Conservation (phyloP, 92 coral and sea anemone species). For the Phenganax stokvisi region DNA sequence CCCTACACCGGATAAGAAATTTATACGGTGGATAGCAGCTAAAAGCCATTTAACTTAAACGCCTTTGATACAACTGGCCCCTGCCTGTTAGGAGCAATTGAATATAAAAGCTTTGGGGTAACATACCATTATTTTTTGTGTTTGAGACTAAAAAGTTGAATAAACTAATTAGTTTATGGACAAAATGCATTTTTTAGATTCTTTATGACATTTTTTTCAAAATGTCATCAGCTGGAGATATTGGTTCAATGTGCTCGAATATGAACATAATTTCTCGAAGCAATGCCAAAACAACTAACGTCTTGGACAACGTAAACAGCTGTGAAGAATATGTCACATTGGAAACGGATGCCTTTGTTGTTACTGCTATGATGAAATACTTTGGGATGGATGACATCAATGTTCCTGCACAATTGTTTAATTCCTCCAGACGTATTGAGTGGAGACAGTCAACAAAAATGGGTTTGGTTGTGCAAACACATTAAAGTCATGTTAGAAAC, state of each 20-base stretch:
- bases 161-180: no score
- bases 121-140: no score
- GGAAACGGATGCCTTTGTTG: slow-evolving; percentile 55
- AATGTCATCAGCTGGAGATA: slow-evolving; percentile 13
- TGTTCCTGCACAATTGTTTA: slow-evolving; percentile 28
- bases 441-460: not conserved
- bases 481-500: slow-evolving; percentile 16
- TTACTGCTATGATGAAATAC: slow-evolving; percentile 49
- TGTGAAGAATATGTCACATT: slow-evolving; percentile 54
- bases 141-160: no score
- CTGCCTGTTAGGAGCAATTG: no score
- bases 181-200: no score
- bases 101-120: no score
- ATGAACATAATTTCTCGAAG: slow-evolving; percentile 51
- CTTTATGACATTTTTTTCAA: no score
- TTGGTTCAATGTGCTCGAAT: slow-evolving; percentile 56
- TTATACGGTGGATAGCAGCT: no score
- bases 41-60: no score
- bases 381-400: slow-evolving; percentile 47
- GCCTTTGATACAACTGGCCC: no score
- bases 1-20: no score
- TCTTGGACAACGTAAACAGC: slow-evolving; percentile 51
- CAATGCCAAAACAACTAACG: slow-evolving; percentile 62
- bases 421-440: slow-evolving; percentile 45
- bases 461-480: slow-evolving; percentile 30